Conservation (phyloP, 2,888 invertebrate species). For the Xestia c-nigrum region DNA sequence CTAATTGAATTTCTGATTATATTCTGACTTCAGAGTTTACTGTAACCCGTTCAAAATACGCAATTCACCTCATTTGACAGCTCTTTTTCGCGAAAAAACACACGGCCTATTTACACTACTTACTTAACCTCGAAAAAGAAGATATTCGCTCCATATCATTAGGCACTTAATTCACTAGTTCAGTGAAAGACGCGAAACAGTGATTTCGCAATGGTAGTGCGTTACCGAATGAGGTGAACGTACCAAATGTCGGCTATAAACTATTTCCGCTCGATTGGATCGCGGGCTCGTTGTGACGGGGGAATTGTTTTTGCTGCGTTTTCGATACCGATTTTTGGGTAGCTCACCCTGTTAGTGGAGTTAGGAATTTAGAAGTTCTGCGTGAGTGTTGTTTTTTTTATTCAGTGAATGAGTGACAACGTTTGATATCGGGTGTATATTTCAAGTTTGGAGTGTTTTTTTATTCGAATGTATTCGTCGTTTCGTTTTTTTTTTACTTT, state of each 20-base stretch:
- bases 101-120: conserved; percentile 7
- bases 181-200: conserved; percentile 56
- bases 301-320: conserved; percentile 63
- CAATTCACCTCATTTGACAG: not conserved
- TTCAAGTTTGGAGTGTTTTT: not conserved
- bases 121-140: conserved; percentile 29
- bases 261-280: conserved; percentile 77
- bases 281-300: conserved; percentile 46
- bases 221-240: conserved; percentile 74
- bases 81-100: not conserved
- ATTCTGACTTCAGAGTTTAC: not conserved
- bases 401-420: not conserved
- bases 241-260: conserved; percentile 76
- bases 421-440: conserved; percentile 1
- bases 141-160: conserved; percentile 25
- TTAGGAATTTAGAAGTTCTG: conserved; percentile 27
- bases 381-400: conserved; percentile 31
- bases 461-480: no score
- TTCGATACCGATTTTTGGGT: conserved; percentile 54
- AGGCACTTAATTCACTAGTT: conserved; percentile 34
- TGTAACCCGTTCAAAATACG: not conserved
- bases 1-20: accelerated
- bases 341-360: conserved; percentile 49
- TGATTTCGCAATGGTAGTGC: conserved; percentile 50
- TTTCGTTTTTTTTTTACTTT: no score